Base-by-base conservation (phyloP, 2,888 invertebrate species). In the Oxystoma pomonae region DNA sequence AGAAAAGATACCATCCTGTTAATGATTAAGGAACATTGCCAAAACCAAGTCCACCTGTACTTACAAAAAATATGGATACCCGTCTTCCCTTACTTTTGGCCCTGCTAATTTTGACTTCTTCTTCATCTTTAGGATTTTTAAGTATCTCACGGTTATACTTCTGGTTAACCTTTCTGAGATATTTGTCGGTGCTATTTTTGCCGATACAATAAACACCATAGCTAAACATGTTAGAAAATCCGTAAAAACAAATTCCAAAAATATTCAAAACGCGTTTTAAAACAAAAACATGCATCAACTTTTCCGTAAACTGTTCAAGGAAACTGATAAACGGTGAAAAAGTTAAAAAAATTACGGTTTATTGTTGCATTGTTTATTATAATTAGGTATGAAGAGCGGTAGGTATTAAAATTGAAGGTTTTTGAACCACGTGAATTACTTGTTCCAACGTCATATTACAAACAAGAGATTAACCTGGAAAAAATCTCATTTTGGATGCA, bases 31-130 rank as follows among this genome's bases (percentile, higher is more conserved):
- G n/a, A n/a, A n/a, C n/a, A n/a, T n/a, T n/a, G n/a, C n/a, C n/a
- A n/a, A n/a, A n/a, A n/a, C n/a, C n/a, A n/a, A n/a, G n/a, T n/a
- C n/a, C n/a, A n/a, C n/a, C 3, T 35, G 16, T 53, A 53, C 53
- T 67, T 60, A 67, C 67, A 16, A 67, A 51, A 21, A 63, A 16
- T 58, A 67, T 65, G 5, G 67, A 67, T 5, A 67, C 67, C 52
- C 67, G 57, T 52, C 65, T 58, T 20, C 65, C 67, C 22, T 35
- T 67, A 60, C 49, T 64, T 58, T 55, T 64, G 1, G 62, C 57
- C 20, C 60, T 61, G 7, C 7, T 7, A 49, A 67, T 62, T 20
- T 59, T 49, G 5, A 19, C 16, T 3, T 63, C 20, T 20, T 63
- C 60, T 20, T 63, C 60, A 19, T 55, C 59, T 19, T 53, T 50